Evolutionary conservation across 2,797 vertebrate species (phyloP), one percentile per base, ranked within the genome.

Genomic region (Glossophaga mutica): DNA sequence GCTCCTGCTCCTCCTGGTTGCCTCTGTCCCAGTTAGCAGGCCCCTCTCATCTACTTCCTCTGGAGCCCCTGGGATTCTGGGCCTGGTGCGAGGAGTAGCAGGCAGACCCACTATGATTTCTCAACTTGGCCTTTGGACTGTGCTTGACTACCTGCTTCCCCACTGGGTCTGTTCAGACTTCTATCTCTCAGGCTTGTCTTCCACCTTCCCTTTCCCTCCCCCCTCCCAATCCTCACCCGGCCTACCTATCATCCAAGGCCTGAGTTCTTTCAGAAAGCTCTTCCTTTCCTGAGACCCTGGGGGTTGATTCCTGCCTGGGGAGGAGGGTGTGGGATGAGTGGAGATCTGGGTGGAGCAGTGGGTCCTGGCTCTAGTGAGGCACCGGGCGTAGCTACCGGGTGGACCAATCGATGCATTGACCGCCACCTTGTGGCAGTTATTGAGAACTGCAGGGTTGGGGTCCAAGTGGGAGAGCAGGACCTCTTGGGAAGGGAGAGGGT

Each of bases 341-440:
- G 65, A 82, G 59, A 67, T 48, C 44, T 9, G 39, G 39, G 22
- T 68, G 37, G 37, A 42, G 48, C 85, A 46, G 22, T 12, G 16
- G 9, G 39, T 77, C 24, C 37, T 22, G 24, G 32, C 70, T 76
- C 79, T 9, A 3, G 22, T 6, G 50, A 71, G 62, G 46, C 9
- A 3, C n/a, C n/a, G 2, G 22, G 50, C 10, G 37, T 37, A 29
- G 34, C 26, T 81, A 21, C 9, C n/a, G n/a, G n/a, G n/a, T n/a
- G 39, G 52, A 86, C 70, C 90, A 81, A 57, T 44, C 2, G 92
- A 48, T 42, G 83, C 50, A 10, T 74, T 84, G 59, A 46, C 26
- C 34, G 95, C 97, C 96, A 98, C 96, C 97, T 94, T 68, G 97
- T 97, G 97, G 96, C 88, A 21, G 15, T 0, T 24, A 19, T 32